These are phyloP conservation scores for Mionectes macconnelli DNA, from an alignment of 2,113 vertebrate species.

Conservation along the genomic window DNA sequence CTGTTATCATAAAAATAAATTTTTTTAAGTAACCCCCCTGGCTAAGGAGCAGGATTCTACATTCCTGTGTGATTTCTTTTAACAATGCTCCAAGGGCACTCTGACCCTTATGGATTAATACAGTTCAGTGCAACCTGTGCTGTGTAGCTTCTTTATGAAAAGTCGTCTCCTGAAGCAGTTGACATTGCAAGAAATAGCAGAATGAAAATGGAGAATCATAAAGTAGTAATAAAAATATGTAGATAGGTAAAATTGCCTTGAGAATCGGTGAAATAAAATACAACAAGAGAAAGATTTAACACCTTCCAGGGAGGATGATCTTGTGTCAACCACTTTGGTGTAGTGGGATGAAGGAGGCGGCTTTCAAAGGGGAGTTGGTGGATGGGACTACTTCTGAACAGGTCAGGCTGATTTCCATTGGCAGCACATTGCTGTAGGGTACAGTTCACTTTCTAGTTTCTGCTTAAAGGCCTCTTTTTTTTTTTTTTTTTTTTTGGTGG, in stretches of 20 bases:
- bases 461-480: background rate
- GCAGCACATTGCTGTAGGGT: fast-evolving
- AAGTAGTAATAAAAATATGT: background rate
- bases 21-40: background rate
- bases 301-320: background rate
- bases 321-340: background rate
- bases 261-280: background rate
- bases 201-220: background rate
- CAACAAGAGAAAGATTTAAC: background rate
- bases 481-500: background rate
- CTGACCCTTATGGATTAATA: background rate
- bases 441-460: background rate
- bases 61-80: background rate
- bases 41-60: background rate
- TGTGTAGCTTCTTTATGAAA: background rate
- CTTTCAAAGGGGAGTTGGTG: background rate
- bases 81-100: background rate
- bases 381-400: background rate
- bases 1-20: background rate
- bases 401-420: background rate
- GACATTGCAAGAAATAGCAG: background rate
- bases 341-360: background rate
- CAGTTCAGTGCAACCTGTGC: background rate
- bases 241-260: background rate
- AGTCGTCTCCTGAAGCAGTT: background rate